Evolutionary conservation across 2,113 vertebrate species (phyloP).

Genomic region (Brachyistius frenatus): DNA sequence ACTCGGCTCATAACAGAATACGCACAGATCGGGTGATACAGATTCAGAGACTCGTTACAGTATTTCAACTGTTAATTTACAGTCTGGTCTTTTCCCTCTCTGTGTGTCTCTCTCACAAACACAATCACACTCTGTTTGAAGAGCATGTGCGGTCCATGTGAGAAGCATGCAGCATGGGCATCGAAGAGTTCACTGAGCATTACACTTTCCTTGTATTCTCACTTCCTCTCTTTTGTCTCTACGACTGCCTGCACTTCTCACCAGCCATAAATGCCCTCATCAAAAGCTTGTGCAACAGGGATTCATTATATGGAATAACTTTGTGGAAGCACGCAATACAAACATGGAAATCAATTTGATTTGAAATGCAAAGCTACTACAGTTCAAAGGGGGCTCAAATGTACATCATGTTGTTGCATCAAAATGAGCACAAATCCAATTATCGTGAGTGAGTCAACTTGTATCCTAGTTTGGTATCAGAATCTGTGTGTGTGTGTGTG

Average conservation of each 20-base stretch:
- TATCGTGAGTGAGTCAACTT: too few relatives aligned
- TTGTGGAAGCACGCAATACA: slow-evolving; percentile 7
- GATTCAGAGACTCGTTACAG: neutral
- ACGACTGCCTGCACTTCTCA: neutral
- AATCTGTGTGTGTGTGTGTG: neutral
- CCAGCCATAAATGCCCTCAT: neutral
- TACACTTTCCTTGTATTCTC: slow-evolving; percentile 21
- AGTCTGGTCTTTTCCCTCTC: too few relatives aligned
- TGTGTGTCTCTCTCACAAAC: neutral
- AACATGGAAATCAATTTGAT: too few relatives aligned
- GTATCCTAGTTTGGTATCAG: too few relatives aligned
- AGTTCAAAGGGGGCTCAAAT: too few relatives aligned
- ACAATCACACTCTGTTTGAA: neutral
- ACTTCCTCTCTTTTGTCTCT: neutral
- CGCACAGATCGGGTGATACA: neutral
- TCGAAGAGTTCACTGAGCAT: slow-evolving; percentile 49
- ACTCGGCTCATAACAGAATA: neutral
- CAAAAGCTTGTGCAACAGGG: slow-evolving; percentile 1
- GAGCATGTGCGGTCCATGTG: slow-evolving; percentile 54
- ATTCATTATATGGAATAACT: too few relatives aligned
- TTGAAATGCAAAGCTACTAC: too few relatives aligned
- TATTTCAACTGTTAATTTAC: slow-evolving; percentile 8
- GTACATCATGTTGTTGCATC: neutral
- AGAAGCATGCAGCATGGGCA: slow-evolving; percentile 39
- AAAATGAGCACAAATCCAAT: neutral